Evolutionary conservation across 2,888 invertebrate genomes (phyloP).

Genomic region (Epsilonema sp.): DNA sequence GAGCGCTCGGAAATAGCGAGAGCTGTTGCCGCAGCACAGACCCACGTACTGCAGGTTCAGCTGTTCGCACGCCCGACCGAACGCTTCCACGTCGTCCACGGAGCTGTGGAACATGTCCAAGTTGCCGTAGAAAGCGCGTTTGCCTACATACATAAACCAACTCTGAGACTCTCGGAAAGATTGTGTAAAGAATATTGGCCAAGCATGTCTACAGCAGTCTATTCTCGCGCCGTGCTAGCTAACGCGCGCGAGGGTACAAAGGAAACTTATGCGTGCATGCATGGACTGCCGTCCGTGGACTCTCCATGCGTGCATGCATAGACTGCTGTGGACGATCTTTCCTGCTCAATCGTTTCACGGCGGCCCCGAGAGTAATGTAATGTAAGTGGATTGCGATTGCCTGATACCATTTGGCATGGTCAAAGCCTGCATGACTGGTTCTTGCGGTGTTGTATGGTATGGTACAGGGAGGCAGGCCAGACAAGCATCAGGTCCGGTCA

Average conservation of each 20-base stretch:
- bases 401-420: no score
- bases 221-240: no score
- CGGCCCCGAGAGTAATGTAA: not conserved
- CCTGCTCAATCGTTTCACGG: not conserved
- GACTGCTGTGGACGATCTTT: not conserved
- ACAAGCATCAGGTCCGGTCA: slow-evolving; percentile 20
- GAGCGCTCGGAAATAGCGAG: slow-evolving; percentile 19
- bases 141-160: slow-evolving; percentile 15
- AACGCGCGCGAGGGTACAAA: no score
- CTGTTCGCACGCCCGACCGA: slow-evolving; percentile 17
- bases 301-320: no score
- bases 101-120: slow-evolving; percentile 15
- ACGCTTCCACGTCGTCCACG: slow-evolving; percentile 17
- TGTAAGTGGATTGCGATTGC: slow-evolving; percentile 9
- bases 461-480: slow-evolving; percentile 21
- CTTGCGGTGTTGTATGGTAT: slow-evolving; percentile 15
- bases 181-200: no score
- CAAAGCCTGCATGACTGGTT: slow-evolving; percentile 18
- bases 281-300: no score
- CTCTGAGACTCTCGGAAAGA: no score
- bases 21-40: slow-evolving; percentile 24
- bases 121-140: slow-evolving; percentile 16
- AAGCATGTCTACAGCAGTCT: no score
- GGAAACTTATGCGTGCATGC: no score
- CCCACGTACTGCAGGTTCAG: slow-evolving; percentile 24